Evolutionary conservation across 2,113 vertebrate species (phyloP), one percentile per base, ranked within the genome.

Genomic region (Protomyctophum bolini): DNA sequence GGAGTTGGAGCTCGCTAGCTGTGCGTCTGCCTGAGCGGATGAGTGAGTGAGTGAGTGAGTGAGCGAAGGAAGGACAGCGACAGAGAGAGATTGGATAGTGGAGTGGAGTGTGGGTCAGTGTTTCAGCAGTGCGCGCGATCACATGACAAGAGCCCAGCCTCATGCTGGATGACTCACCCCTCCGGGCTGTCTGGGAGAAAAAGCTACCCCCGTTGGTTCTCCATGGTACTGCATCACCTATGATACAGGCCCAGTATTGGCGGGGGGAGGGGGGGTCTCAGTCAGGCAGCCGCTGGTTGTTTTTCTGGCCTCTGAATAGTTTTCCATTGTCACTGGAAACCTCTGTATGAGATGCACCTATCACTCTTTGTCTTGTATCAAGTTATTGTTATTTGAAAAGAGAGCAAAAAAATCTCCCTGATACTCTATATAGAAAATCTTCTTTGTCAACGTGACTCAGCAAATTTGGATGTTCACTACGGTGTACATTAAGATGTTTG

Each of bases 131-230:
- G 63, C 63, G 12, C 58, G 12, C 58, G 68, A 73, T 90, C 89
- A 91, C 83, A 83, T 87, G 84, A 90, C 49, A 10, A 8, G 73
- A 76, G 85, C 61, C 45, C 68, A 76, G 84, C 83, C 67, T 83
- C 64, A 58, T 70, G 63, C 72, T 46, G 65, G 68, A 85, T 89
- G 84, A 90, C 82, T 91, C 89, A 88, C 73, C 68, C 61, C 58
- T 83, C 69, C 14, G 41, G 61, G 70, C 57, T 50, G 33, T 72
- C 68, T 84, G 59, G 55, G 54, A 55, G 10, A 41, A 68, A 41
- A 69, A 51, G 71, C 68, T 69, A 83, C 88, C 58, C 87, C 82
- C 84, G 64, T 66, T 85, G 90, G 81, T 61, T 67, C 0, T 76
- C 10, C 41, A n/a, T 49, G 10, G 73, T 33, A 70, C 21, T 83